Evolutionary conservation across 92 coral and sea anemone genomes (phyloP), one percentile per base, ranked within the genome.

Genomic region (Epizoanthus scotinus): DNA sequence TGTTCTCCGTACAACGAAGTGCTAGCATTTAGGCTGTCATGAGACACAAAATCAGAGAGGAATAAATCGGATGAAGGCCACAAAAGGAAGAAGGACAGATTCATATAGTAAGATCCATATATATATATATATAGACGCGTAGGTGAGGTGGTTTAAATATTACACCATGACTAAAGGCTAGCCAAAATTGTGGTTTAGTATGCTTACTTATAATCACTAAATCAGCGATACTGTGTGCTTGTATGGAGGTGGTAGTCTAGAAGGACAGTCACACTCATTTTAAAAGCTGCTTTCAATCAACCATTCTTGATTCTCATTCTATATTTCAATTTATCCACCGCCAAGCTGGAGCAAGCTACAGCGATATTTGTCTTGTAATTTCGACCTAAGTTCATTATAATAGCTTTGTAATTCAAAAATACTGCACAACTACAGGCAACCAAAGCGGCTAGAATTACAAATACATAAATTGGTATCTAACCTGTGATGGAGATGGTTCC

Each of bases 401-500:
- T 21, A 31, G 57, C 24, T 22, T 73, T 53, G 34, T 73, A 25
- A 58, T 75, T 58, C 68, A 17, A 58, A 75, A 75, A 58, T 31
- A 21, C 54, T 29, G 36, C 36, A 36, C 54, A 38, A 31, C n/a
- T n/a, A n/a, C n/a, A n/a, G n/a, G n/a, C n/a, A n/a, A 75, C 58
- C 56, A 24, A 58, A 75, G 67, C 81, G 81, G 81, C 54, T 58
- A 58, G 81, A 75, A 75, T 75, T 75, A 59, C 81, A 75, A 34
- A 34, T 34, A 59, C 47, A 47, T 47, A 9, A 57, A 21, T 75
- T 75, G 81, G 68, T 75, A 75, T 75, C 81, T 59, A 58, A 75
- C 81, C 81, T 75, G 81, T 5, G 81, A 40, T 75, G 87, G 71
- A 78, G 82, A 74, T 74, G 72, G 91, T 67, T 82, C 73, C 34